phyloP scores from a whole-genome alignment of 2,113 vertebrate genomes.

The Mellivora capensis region DNA sequence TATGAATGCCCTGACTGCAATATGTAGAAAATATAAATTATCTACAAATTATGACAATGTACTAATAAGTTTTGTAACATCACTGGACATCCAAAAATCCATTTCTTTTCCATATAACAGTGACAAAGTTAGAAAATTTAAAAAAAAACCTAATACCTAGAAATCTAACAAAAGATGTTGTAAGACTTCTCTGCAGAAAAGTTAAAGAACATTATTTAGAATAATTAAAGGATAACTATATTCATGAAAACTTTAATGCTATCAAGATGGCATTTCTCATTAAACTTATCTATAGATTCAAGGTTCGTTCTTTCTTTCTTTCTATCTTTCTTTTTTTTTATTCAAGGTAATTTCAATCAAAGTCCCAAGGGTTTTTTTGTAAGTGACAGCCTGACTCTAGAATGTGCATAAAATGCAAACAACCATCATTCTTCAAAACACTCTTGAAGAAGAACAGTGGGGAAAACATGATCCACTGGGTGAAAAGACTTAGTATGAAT shows the following conservation, averaged over 20 bases:
- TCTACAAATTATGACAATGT: background rate
- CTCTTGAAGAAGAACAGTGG: background rate
- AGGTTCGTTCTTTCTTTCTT: background rate
- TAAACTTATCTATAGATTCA: background rate
- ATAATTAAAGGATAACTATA: background rate
- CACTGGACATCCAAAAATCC: background rate
- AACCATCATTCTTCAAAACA: background rate
- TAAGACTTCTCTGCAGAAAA: background rate
- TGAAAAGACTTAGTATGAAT: background rate
- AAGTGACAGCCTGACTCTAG: background rate
- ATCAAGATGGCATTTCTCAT: background rate
- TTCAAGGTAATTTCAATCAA: background rate
- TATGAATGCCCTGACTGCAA: background rate
- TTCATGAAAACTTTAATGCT: background rate
- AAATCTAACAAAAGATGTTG: background rate
- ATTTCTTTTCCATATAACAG: background rate
- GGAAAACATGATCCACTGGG: background rate
- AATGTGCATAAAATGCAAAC: background rate
- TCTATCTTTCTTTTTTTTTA: rapidly evolving
- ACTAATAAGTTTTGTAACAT: background rate
- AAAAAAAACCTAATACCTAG: background rate
- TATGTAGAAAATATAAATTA: background rate
- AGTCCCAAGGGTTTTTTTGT: background rate
- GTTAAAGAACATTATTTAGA: background rate
- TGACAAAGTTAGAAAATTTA: background rate